Percentiles rank a stretch among this genome's conserved stretches.
phyloP scores from a whole-genome alignment of 2,113 vertebrate genomes.

The Saccopteryx leptura region DNA sequence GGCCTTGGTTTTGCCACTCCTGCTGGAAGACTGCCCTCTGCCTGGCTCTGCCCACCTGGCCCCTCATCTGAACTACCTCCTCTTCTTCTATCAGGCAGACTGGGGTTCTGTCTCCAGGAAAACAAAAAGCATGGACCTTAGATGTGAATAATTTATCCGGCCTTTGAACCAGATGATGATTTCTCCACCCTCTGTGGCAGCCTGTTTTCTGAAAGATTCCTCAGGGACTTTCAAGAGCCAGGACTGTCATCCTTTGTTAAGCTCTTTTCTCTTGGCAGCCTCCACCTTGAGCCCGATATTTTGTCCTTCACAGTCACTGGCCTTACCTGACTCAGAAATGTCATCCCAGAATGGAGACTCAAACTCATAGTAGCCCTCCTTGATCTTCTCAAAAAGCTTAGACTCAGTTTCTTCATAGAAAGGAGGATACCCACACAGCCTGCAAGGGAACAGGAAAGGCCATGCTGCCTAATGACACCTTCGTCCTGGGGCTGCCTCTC shows the following conservation, averaged over 20 bases:
- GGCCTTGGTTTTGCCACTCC: background rate
- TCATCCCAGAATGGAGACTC: constrained; percentile 97
- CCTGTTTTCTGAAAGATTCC: background rate
- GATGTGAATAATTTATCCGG: background rate
- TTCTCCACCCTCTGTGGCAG: background rate
- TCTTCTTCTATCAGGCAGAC: background rate
- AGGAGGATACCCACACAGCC: constrained; percentile 96
- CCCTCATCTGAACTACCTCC: background rate
- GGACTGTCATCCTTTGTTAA: background rate
- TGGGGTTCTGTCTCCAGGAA: background rate
- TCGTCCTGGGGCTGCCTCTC: background rate
- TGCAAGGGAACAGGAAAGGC: constrained; percentile 79
- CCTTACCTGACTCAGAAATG: constrained; percentile 95
- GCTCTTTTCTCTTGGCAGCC: background rate
- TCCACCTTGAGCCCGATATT: background rate
- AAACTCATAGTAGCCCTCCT: constrained; percentile 95
- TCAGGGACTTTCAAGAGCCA: background rate
- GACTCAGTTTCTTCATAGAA: constrained; percentile 97
- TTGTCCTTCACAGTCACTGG: background rate
- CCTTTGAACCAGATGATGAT: constrained; percentile 35
- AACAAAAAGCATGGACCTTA: background rate
- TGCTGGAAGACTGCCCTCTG: background rate
- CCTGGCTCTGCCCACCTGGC: background rate
- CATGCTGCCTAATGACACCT: rapidly evolving
- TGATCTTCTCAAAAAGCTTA: constrained; percentile 96